Conservation (phyloP, 2,888 invertebrate genomes). For the Bellardia bayeri region DNA sequence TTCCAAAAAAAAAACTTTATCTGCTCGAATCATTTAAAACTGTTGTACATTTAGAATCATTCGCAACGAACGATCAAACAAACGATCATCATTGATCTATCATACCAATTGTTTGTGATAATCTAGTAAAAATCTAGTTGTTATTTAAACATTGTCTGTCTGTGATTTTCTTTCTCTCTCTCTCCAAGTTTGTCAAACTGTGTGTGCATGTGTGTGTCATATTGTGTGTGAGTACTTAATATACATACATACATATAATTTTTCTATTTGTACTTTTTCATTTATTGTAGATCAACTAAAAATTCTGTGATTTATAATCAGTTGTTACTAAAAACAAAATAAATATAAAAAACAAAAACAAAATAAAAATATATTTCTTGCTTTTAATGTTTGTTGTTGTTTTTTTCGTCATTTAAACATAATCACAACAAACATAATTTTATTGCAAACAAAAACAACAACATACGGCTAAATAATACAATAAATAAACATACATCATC, state of each 20-base stretch:
- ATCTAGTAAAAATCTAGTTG: neutral
- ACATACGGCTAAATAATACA: conserved; percentile 6
- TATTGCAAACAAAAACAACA: conserved; percentile 27
- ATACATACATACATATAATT: neutral
- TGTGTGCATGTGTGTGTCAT: too few species aligned
- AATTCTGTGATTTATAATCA: conserved; percentile 47
- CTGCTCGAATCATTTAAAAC: neutral
- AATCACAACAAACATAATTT: conserved; percentile 19
- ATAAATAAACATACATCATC: conserved; percentile 12
- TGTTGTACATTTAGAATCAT: neutral
- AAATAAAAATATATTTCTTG: conserved; percentile 33
- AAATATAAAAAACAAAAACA: conserved; percentile 5
- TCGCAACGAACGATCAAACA: neutral
- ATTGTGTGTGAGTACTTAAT: conserved; percentile 16
- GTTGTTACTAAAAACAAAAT: conserved; percentile 19
- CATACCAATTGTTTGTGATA: neutral
- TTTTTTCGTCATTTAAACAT: conserved; percentile 13
- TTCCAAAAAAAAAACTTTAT: conserved; percentile 6
- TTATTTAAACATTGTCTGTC: neutral
- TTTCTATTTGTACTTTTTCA: conserved; percentile 36
- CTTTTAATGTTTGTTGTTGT: conserved; percentile 12
- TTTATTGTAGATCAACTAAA: conserved; percentile 22
- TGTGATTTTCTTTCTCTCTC: neutral
- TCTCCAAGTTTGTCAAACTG: too few species aligned
- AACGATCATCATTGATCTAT: neutral